These are phyloP conservation scores for Troides helena DNA, from an alignment of 2,888 invertebrate genomes.

Conservation along the genomic window DNA sequence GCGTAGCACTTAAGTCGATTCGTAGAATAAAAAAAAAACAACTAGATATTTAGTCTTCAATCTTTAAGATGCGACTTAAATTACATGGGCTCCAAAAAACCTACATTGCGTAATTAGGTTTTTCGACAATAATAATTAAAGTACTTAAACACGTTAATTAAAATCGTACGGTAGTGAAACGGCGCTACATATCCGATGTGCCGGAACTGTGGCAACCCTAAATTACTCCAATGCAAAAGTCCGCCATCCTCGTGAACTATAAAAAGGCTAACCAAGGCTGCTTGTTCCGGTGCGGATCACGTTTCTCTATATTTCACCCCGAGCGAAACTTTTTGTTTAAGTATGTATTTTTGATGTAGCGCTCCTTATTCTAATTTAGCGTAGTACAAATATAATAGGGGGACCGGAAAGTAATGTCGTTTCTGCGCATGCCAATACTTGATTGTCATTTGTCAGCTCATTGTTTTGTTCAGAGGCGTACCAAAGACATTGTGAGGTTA, in stretches of 20 bases:
- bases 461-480: too few relatives aligned
- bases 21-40: too few relatives aligned
- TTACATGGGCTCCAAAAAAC: too few relatives aligned
- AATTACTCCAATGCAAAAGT: neutral
- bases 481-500: too few relatives aligned
- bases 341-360: neutral
- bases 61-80: too few relatives aligned
- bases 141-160: constrained; percentile 6
- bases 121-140: neutral
- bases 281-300: constrained; percentile 14
- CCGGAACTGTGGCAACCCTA: constrained; percentile 24
- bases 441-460: too few relatives aligned
- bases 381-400: neutral
- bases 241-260: constrained; percentile 1
- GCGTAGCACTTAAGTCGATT: too few relatives aligned
- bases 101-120: too few relatives aligned
- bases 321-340: neutral
- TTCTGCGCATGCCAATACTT: too few relatives aligned
- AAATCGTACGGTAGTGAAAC: constrained; percentile 15
- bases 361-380: neutral
- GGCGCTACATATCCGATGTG: neutral
- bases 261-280: constrained; percentile 22
- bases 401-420: too few relatives aligned
- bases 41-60: too few relatives aligned
- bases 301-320: constrained; percentile 3